A percentile compares a stretch with the other conserved stretches of the same genome.
phyloP scores from a whole-genome alignment of 2,113 vertebrate genomes.

The Manacus vitellinus region DNA sequence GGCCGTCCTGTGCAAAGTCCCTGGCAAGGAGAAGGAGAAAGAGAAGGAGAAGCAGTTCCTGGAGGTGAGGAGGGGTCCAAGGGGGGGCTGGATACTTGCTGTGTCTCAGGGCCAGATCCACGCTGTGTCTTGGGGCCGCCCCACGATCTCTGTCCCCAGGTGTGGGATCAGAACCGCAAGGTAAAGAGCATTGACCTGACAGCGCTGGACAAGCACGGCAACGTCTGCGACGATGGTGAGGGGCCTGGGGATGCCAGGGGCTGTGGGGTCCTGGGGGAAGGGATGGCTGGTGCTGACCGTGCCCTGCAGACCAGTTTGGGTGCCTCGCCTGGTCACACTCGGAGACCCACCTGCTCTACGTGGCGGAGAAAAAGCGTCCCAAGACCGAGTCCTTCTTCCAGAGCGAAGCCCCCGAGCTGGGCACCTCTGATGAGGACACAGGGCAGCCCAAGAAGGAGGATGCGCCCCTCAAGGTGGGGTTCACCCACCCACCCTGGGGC shows the following conservation, averaged over 20 bases:
- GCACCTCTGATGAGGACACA: constrained; percentile 54
- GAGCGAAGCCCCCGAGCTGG: constrained; percentile 67
- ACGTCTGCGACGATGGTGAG: constrained; percentile 90
- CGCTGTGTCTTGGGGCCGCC: rapidly evolving
- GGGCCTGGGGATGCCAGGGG: rapidly evolving
- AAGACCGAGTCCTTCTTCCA: constrained; percentile 95
- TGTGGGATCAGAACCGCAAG: constrained; percentile 94
- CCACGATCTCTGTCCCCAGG: constrained; percentile 63
- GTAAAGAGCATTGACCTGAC: constrained; percentile 91
- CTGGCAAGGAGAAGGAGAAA: constrained; percentile 72
- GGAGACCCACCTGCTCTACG: constrained; percentile 94
- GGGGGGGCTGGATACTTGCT: rapidly evolving
- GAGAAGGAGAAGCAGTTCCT: constrained; percentile 90
- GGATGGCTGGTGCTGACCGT: neutral
- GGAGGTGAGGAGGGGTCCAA: constrained; percentile 75
- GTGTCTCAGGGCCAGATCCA: rapidly evolving
- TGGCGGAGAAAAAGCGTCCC: constrained; percentile 93
- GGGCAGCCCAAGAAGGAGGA: constrained; percentile 72
- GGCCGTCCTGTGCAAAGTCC: constrained; percentile 86
- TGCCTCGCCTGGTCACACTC: constrained; percentile 97
- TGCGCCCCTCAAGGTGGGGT: constrained; percentile 70
- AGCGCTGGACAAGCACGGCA: constrained; percentile 89
- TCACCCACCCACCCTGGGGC: rapidly evolving
- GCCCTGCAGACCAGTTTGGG: constrained; percentile 88
- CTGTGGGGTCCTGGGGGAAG: neutral